These are phyloP conservation scores for Diarsia rubi DNA, from an alignment of 2,888 invertebrate species.

Conservation along the genomic window DNA sequence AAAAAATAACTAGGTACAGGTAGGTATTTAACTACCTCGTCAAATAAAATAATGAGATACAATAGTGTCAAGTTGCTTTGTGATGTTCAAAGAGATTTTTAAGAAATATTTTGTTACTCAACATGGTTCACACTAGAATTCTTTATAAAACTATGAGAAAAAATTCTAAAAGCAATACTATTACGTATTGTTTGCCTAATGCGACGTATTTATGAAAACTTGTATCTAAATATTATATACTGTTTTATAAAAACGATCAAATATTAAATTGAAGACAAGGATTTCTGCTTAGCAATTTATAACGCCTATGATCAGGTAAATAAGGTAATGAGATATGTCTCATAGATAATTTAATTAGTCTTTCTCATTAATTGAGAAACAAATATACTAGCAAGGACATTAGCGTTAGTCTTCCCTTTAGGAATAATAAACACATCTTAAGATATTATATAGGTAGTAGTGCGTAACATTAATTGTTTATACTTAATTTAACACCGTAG, in stretches of 20 bases:
- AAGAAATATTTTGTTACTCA: conserved; percentile 20
- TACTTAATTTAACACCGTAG: conserved; percentile 68
- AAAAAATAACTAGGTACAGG: conserved; percentile 30
- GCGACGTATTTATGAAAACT: conserved; percentile 61
- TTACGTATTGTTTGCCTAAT: conserved; percentile 51
- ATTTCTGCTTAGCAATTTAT: conserved; percentile 78
- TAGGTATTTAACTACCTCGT: background rate
- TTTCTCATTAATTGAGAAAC: conserved; percentile 49
- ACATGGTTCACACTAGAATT: conserved; percentile 36
- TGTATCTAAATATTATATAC: conserved; percentile 55
- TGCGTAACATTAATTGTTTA: conserved; percentile 60
- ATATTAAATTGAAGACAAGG: conserved; percentile 78
- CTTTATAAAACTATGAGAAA: conserved; percentile 54
- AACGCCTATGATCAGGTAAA: conserved; percentile 55
- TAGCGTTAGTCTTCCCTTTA: conserved; percentile 63
- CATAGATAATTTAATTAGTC: conserved; percentile 50
- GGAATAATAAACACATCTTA: conserved; percentile 87
- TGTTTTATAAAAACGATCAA: conserved; percentile 64
- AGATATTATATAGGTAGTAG: conserved; percentile 70
- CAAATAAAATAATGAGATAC: conserved; percentile 28
- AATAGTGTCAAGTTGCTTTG: conserved; percentile 8
- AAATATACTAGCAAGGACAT: conserved; percentile 50
- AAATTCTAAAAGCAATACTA: conserved; percentile 64
- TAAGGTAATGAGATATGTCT: conserved; percentile 64
- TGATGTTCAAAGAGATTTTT: conserved; percentile 26